Percentiles rank a stretch among this genome's conserved stretches.
These are phyloP conservation scores for Neodiprion lecontei DNA, from an alignment of 1,140 invertebrate species.

Conservation along the genomic window DNA sequence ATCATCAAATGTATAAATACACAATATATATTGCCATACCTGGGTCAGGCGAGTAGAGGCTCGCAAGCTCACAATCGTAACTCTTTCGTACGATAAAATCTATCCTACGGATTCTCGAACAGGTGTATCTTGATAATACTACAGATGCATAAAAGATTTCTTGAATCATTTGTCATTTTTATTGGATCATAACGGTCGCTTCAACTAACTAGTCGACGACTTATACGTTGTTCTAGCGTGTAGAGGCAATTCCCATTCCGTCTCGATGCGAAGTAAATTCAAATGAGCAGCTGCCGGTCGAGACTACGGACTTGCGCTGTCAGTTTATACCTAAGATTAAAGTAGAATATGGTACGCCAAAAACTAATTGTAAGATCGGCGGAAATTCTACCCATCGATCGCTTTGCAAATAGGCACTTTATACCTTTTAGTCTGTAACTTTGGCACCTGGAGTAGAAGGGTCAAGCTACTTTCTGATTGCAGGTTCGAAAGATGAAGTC, in stretches of 20 bases:
- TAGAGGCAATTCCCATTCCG: neutral
- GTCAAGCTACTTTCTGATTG: no score
- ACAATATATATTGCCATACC: neutral
- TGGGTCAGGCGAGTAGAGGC: neutral
- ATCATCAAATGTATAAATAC: neutral
- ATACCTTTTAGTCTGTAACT: no score
- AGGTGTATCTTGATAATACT: neutral
- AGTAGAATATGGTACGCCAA: no score
- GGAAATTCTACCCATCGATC: no score
- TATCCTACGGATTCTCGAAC: neutral
- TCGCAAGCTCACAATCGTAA: neutral
- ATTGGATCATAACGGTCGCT: neutral
- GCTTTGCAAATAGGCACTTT: no score
- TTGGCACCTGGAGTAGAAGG: no score
- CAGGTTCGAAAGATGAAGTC: no score
- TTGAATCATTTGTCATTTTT: conserved; percentile 4
- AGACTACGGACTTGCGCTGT: no score
- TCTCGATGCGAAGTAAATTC: neutral
- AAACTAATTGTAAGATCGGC: no score
- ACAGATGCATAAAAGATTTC: neutral
- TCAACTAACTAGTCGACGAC: conserved; percentile 3
- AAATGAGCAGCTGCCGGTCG: neutral
- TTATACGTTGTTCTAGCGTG: neutral
- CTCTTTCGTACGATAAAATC: neutral
- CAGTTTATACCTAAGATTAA: no score